Evolutionary conservation across 2,888 invertebrate species (phyloP).

Genomic region (Pardosa pseudoannulata): DNA sequence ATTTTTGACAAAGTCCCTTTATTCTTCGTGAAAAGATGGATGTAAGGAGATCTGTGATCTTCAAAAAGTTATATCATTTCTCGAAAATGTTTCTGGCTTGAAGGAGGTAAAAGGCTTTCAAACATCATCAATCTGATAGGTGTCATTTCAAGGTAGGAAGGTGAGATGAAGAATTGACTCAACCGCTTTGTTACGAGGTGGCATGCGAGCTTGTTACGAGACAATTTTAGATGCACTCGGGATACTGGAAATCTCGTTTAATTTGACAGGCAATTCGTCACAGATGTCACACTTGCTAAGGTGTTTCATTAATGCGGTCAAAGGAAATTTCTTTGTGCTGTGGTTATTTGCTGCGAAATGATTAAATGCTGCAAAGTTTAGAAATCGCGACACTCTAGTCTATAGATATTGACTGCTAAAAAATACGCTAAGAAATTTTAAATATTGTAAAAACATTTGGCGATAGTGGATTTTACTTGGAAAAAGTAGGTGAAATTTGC

Average conservation of each 20-base stretch:
- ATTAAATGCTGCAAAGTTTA: no score
- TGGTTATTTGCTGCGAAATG: no score
- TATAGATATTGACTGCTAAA: no score
- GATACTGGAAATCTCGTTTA: background rate
- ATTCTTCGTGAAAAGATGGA: background rate
- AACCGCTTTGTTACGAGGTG: background rate
- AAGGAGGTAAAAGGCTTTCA: background rate
- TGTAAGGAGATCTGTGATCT: background rate
- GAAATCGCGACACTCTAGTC: no score
- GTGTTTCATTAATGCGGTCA: background rate
- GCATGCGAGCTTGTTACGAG: background rate
- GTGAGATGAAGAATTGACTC: background rate
- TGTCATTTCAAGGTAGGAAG: conserved; percentile 7
- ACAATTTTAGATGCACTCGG: background rate
- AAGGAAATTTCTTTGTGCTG: background rate
- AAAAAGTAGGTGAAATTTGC: no score
- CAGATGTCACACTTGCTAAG: background rate
- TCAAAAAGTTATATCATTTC: background rate
- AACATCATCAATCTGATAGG: conserved; percentile 4
- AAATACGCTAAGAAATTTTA: no score
- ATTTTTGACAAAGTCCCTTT: background rate
- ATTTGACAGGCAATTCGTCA: conserved; percentile 15
- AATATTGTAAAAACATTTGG: no score
- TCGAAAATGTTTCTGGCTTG: background rate
- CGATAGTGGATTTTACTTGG: no score